Evolutionary conservation across 2,888 invertebrate genomes (phyloP).

Genomic region (Alcis repandata): DNA sequence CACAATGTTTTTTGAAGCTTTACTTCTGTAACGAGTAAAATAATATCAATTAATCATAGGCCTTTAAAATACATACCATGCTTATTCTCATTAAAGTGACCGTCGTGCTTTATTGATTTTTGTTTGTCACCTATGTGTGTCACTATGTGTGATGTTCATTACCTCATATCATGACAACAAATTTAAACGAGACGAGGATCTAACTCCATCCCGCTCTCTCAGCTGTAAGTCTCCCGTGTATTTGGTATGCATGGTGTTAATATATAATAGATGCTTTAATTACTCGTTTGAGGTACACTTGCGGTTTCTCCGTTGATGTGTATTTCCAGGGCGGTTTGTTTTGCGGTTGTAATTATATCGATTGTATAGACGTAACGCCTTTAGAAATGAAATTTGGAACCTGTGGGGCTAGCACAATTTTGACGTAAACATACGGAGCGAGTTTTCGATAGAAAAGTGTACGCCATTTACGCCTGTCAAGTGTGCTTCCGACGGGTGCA

Average conservation of each 20-base stretch:
- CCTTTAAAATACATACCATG: no score
- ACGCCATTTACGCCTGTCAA: no score
- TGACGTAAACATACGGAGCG: no score
- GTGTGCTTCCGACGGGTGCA: no score
- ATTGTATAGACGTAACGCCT: conserved; percentile 6
- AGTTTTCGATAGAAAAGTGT: no score
- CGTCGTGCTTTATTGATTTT: not conserved
- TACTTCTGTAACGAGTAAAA: no score
- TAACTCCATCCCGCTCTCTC: conserved; percentile 58
- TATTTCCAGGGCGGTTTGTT: conserved; percentile 52
- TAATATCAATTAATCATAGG: no score
- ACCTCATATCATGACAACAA: no score
- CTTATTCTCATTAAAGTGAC: no score
- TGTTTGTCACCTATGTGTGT: not conserved
- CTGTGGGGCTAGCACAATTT: no score
- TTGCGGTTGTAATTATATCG: conserved; percentile 25
- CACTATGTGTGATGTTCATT: not conserved
- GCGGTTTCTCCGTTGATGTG: conserved; percentile 70
- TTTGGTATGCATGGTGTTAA: conserved; percentile 82
- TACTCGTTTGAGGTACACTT: conserved; percentile 79
- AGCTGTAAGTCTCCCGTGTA: conserved; percentile 77
- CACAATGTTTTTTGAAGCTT: no score
- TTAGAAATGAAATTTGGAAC: no score
- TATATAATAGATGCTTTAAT: conserved; percentile 84
- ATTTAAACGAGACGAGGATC: not conserved